Evolutionary conservation across 2,797 vertebrate genomes (phyloP).

Genomic region (Hippocampus kuda): DNA sequence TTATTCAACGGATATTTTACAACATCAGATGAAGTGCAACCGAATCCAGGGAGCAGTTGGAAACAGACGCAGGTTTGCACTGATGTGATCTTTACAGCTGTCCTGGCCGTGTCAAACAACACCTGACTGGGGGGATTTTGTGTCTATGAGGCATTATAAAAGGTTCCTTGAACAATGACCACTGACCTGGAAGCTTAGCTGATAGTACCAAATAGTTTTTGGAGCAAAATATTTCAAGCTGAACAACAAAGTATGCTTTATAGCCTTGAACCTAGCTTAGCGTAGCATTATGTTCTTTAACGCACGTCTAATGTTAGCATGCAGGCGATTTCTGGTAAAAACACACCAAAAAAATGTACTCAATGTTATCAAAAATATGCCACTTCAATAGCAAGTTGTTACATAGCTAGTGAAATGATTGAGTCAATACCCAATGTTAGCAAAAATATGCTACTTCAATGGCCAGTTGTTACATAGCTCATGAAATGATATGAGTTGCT

Average conservation of each 20-base stretch:
- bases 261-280: neutral
- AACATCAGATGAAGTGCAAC: slow-evolving; percentile 42
- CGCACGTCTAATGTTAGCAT: neutral
- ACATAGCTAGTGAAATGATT: neutral
- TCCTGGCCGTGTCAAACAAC: slow-evolving; percentile 53
- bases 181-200: slow-evolving; percentile 29
- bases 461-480: neutral
- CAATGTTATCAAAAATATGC: neutral
- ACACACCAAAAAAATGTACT: neutral
- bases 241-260: too few relatives aligned
- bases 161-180: slow-evolving; percentile 19
- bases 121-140: slow-evolving; percentile 42
- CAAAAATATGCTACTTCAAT: neutral
- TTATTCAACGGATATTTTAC: slow-evolving; percentile 48
- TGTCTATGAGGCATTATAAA: slow-evolving; percentile 36
- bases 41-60: slow-evolving; percentile 35
- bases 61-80: slow-evolving; percentile 33
- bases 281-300: neutral
- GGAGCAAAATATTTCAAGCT: neutral
- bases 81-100: slow-evolving; percentile 47
- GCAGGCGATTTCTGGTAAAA: too few relatives aligned
- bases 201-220: slow-evolving; percentile 17
- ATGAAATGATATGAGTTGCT: neutral
- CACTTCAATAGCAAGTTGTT: neutral
- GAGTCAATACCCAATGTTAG: too few relatives aligned